These are phyloP conservation scores for Araneus ventricosus DNA, from an alignment of 1,140 invertebrate species.

Conservation along the genomic window DNA sequence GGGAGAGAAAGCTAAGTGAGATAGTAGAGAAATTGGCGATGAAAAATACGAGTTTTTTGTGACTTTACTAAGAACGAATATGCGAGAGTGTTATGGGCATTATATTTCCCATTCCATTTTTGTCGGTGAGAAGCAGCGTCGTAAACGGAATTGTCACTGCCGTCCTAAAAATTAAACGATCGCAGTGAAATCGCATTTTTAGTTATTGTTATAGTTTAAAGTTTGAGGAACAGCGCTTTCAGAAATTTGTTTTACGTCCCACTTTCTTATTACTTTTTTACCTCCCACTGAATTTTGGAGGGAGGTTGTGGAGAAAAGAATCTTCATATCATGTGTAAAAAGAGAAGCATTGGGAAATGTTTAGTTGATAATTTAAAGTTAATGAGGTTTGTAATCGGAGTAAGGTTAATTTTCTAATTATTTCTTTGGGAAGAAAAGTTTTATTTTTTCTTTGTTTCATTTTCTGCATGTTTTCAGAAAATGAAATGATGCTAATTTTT, in stretches of 20 bases:
- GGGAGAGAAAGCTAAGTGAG: neutral
- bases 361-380: neutral
- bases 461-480: too few relatives aligned
- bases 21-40: neutral
- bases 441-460: too few relatives aligned
- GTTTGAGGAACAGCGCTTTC: neutral
- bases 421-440: too few relatives aligned
- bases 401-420: too few relatives aligned
- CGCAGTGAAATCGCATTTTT: neutral
- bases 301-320: too few relatives aligned
- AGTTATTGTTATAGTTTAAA: neutral
- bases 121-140: neutral
- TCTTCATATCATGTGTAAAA: neutral
- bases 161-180: neutral
- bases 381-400: too few relatives aligned
- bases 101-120: slow-evolving; percentile 20
- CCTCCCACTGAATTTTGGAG: too few relatives aligned
- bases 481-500: too few relatives aligned
- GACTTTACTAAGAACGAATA: neutral
- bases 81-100: neutral
- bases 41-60: neutral
- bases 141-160: neutral
- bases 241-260: neutral
- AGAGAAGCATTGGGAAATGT: neutral
- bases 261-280: neutral